These are phyloP conservation scores for Drosophila colorata DNA, from an alignment of 2,888 invertebrate genomes.

Conservation along the genomic window DNA sequence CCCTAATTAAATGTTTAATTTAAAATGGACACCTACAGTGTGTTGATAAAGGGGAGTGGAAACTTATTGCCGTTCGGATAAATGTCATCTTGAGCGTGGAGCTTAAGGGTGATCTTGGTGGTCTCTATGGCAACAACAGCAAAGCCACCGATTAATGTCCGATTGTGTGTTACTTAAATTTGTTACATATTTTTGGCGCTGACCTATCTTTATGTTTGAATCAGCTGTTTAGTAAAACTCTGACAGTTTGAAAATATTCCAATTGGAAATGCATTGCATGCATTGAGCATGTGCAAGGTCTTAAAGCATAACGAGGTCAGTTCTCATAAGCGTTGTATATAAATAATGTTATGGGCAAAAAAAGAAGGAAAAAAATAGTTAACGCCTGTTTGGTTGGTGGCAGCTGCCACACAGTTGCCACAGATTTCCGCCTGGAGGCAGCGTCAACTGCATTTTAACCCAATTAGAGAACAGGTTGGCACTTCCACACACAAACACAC, in stretches of 20 bases:
- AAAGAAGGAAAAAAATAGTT: conserved; percentile 48
- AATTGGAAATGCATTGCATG: conserved; percentile 32
- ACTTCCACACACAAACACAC: conserved; percentile 53
- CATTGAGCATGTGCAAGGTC: conserved; percentile 19
- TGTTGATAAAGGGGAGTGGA: too few species aligned
- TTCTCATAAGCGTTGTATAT: conserved; percentile 60
- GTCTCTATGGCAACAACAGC: too few species aligned
- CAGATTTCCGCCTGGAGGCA: conserved; percentile 77
- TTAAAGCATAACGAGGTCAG: conserved; percentile 47
- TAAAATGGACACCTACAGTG: too few species aligned
- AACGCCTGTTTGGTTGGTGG: conserved; percentile 61
- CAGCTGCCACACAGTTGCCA: conserved; percentile 47
- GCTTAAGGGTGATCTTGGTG: too few species aligned
- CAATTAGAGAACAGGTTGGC: conserved; percentile 81
- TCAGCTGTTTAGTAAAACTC: too few species aligned
- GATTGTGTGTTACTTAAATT: too few species aligned
- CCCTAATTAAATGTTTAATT: too few species aligned
- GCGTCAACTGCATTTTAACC: conserved; percentile 76
- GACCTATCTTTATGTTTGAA: too few species aligned
- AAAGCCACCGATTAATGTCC: too few species aligned
- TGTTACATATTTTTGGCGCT: too few species aligned
- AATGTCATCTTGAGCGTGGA: too few species aligned
- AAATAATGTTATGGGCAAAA: conserved; percentile 67
- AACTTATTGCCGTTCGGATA: too few species aligned
- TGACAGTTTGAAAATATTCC: conserved; percentile 9